A percentile compares a stretch with the other conserved stretches of the same genome.
phyloP scores from a whole-genome alignment of 2,888 invertebrate species.

The Cinara cedri region DNA sequence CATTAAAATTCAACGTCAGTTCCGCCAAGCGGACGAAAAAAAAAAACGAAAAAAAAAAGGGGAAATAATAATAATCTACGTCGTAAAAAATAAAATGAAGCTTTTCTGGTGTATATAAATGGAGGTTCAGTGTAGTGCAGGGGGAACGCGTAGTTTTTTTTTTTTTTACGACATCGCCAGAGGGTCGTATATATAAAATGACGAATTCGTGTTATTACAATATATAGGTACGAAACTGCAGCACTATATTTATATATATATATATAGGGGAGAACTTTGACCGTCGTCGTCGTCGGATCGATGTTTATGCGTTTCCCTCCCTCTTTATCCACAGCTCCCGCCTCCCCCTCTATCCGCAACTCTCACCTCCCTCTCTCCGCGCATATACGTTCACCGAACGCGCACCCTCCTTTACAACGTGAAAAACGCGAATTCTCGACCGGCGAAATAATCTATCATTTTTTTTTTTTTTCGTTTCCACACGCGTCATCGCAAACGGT shows the following conservation, averaged over 20 bases:
- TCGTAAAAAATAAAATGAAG: conserved; percentile 38
- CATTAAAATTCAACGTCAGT: too few species aligned
- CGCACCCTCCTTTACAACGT: too few species aligned
- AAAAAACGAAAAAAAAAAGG: background rate
- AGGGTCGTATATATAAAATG: conserved; percentile 33
- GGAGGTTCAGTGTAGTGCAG: conserved; percentile 26
- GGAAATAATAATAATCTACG: background rate
- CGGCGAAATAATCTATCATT: conserved; percentile 12
- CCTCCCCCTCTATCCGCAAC: background rate
- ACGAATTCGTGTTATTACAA: conserved; percentile 42
- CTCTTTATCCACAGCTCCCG: background rate
- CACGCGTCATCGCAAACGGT: background rate
- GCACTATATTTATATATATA: too few species aligned
- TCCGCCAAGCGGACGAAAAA: too few species aligned
- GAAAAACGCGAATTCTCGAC: background rate
- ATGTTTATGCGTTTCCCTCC: conserved; percentile 20
- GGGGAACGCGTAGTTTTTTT: conserved; percentile 22
- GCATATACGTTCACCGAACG: too few species aligned
- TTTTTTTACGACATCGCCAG: conserved; percentile 18
- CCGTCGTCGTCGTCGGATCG: conserved; percentile 32
- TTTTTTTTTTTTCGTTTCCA: background rate
- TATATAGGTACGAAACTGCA: conserved; percentile 16
- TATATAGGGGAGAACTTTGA: conserved; percentile 24
- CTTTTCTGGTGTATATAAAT: conserved; percentile 29
- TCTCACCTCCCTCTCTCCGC: too few species aligned